phyloP scores from a whole-genome alignment of 2,888 invertebrate genomes.

The Agapetus fuscipes region DNA sequence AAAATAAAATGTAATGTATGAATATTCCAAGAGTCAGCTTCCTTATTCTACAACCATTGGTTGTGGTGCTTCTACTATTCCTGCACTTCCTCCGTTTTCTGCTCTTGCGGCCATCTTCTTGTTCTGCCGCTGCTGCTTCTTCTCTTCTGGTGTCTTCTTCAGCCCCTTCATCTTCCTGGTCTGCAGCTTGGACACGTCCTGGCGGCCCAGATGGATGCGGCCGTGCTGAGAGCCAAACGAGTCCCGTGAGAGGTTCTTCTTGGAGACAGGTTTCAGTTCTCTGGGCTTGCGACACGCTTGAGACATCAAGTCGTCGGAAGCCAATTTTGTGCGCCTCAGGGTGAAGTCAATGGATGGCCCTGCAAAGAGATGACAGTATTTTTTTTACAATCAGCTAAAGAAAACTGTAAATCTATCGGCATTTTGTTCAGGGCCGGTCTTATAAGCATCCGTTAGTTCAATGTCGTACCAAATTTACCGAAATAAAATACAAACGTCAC shows the following conservation, averaged over 20 bases:
- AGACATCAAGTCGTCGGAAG: conserved; percentile 82
- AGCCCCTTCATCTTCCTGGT: conserved; percentile 88
- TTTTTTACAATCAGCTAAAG: no score
- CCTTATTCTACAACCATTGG: conserved; percentile 5
- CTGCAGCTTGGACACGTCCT: conserved; percentile 75
- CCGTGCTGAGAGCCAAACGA: conserved; percentile 83
- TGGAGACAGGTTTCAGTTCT: conserved; percentile 69
- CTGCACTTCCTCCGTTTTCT: not conserved
- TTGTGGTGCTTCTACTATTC: no score
- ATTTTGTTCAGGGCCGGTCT: no score
- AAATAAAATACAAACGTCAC: no score
- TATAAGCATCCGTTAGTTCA: no score
- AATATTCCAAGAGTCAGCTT: no score
- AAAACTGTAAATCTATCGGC: no score
- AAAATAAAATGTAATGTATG: no score
- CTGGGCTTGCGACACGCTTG: conserved; percentile 72
- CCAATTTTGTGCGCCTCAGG: conserved; percentile 77
- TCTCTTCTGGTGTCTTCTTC: conserved; percentile 62
- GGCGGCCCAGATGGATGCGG: conserved; percentile 86
- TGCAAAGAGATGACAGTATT: conserved; percentile 25
- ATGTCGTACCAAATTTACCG: no score
- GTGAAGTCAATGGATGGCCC: conserved; percentile 85
- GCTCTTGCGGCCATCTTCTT: conserved; percentile 34
- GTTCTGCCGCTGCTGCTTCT: conserved; percentile 47
- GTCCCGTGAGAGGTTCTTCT: conserved; percentile 87